A percentile compares a stretch with the other conserved stretches of the same genome.
Evolutionary conservation across 2,797 vertebrate species (phyloP).

Genomic region (Knipowitschia caucasica): DNA sequence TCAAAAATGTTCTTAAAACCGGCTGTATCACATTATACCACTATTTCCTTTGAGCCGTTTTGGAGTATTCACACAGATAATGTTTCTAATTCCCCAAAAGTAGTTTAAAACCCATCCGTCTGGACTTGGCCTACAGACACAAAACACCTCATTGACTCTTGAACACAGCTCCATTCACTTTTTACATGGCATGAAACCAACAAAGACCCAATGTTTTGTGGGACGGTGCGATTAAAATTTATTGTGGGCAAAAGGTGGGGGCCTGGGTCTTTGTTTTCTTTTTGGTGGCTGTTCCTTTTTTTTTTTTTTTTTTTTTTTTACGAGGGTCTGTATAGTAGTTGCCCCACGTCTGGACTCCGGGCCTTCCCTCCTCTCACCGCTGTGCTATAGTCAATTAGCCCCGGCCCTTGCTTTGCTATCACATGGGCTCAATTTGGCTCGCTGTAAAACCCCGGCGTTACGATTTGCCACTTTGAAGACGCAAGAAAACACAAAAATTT

Average conservation of each 20-base stretch:
- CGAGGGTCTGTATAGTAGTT: conserved; percentile 40
- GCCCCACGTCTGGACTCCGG: conserved; percentile 45
- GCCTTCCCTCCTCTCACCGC: conserved; percentile 55
- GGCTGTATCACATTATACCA: no score
- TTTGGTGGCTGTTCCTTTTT: conserved; percentile 21
- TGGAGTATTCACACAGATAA: neutral
- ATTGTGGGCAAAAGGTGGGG: conserved; percentile 23
- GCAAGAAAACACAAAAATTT: conserved; percentile 42
- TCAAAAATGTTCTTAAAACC: no score
- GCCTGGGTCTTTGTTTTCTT: conserved; percentile 5
- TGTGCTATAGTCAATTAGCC: conserved; percentile 73
- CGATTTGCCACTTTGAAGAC: conserved; percentile 70
- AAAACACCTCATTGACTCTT: neutral
- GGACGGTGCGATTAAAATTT: conserved; percentile 20
- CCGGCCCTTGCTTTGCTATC: conserved; percentile 52
- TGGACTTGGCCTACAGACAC: neutral
- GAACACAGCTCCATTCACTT: conserved; percentile 3
- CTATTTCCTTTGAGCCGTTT: neutral
- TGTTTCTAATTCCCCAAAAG: neutral
- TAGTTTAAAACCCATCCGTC: neutral
- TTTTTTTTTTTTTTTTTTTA: conserved; percentile 62
- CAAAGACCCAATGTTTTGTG: conserved; percentile 35
- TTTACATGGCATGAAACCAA: conserved; percentile 15
- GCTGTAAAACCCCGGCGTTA: conserved; percentile 67
- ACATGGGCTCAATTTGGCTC: conserved; percentile 77